Base-by-base conservation (phyloP, 1,140 invertebrate genomes). In the Zophobas atratus region DNA sequence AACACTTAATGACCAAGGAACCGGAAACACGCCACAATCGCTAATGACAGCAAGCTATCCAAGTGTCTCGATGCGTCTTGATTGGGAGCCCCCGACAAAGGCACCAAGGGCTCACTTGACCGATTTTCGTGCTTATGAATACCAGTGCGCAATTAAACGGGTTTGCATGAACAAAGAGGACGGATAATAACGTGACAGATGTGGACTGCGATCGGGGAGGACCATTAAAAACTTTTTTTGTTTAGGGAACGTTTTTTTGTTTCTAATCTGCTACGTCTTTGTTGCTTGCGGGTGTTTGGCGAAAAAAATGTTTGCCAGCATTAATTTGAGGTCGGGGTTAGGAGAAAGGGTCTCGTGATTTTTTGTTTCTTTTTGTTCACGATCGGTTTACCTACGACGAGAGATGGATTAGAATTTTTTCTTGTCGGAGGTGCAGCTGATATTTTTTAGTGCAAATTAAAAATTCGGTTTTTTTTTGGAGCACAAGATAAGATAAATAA, bases 101-200 rank as follows among this genome's bases (percentile, higher is more conserved):
- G 36, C 46, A 6, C 32, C 4, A 5, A 34, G 67, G 67, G 67
- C 39, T 34, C 46, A 72, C 70, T 72, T 73, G 71, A 73, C 39
- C 71, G 71, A 72, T 49, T 55, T 55, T 39, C 71, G 71, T 73
- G 71, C 71, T 38, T 55, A 41, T 73, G 71, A 73, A 73, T 73
- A 73, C 49, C 71, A 48, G 51, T 34, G 35, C 33, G 20, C 46
- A 73, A 73, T 73, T 73, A 73, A 73, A 53, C 20, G 48, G 41
- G 43, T 72, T 48, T 34, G 35, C 35, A 72, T 35, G 71, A 55
- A 73, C 55, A 73, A 73, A 73, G 51, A 55, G 51, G 55, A 39
- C 63, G 38, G 38, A 38, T 70, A 70, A 70, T 70, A 70, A 46
- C n/a, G 38, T 43, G 71, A 73, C 71, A 73, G 71, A 73, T 73